Conservation (phyloP, 2,113 vertebrate species). For the Vulpes ferrilata region DNA sequence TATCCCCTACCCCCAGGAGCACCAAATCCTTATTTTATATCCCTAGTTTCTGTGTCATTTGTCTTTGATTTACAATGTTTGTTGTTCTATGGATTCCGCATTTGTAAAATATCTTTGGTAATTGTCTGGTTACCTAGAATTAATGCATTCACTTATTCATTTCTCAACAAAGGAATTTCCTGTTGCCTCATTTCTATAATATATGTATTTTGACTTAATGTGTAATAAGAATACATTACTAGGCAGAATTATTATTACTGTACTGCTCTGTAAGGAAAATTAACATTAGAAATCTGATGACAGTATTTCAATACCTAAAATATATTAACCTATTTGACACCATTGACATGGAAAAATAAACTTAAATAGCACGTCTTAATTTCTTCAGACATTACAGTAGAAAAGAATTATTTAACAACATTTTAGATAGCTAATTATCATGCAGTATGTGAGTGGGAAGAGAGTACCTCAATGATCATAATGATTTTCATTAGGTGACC, state of each 20-base stretch:
- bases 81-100: not conserved
- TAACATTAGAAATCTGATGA: not conserved
- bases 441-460: not conserved
- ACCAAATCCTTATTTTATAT: slow-evolving; percentile 51
- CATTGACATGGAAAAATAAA: not conserved
- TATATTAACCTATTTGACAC: not conserved
- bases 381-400: not conserved
- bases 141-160: not conserved
- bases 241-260: slow-evolving; percentile 15
- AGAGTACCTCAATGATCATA: not conserved
- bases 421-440: slow-evolving; percentile 23
- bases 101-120: slow-evolving; percentile 52
- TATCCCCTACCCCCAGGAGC: not conserved
- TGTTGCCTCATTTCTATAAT: not conserved
- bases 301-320: slow-evolving; percentile 38
- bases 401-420: slow-evolving; percentile 33
- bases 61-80: slow-evolving; percentile 53
- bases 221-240: slow-evolving; percentile 17
- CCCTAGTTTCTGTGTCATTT: slow-evolving; percentile 8
- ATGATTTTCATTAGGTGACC: slow-evolving; percentile 28
- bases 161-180: slow-evolving; percentile 42
- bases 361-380: not conserved
- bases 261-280: not conserved
- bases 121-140: not conserved
- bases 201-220: slow-evolving; percentile 43